A percentile compares a stretch with the other conserved stretches of the same genome.
phyloP scores from a whole-genome alignment of 1,140 invertebrate species.

The Latrodectus geometricus region DNA sequence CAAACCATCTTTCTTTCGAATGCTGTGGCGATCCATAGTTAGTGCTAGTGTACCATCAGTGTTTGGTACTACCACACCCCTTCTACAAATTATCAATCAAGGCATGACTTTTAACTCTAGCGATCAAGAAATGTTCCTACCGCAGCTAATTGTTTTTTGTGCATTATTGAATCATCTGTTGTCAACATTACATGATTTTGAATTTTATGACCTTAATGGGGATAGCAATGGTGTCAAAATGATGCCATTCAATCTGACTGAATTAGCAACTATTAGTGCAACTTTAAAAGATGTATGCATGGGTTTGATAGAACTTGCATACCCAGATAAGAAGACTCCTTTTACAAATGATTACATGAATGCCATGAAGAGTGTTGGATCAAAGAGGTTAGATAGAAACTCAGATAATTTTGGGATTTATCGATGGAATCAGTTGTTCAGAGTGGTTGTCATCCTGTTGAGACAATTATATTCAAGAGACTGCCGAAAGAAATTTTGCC shows the following conservation, averaged over 20 bases:
- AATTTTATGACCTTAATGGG: conserved; percentile 75
- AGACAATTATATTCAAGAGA: conserved; percentile 87
- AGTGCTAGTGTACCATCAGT: conserved; percentile 73
- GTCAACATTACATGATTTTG: conserved; percentile 87
- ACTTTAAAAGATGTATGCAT: conserved; percentile 80
- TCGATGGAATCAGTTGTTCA: conserved; percentile 66
- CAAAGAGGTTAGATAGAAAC: conserved; percentile 5
- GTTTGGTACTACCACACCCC: conserved; percentile 75
- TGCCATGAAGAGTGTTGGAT: conserved; percentile 64
- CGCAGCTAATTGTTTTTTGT: conserved; percentile 85
- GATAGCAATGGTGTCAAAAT: conserved; percentile 60
- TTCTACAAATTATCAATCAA: conserved; percentile 79
- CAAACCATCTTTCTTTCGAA: conserved; percentile 83
- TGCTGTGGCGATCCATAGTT: conserved; percentile 78
- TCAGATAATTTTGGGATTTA: conserved; percentile 33
- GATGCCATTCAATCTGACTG: conserved; percentile 72
- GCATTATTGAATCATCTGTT: conserved; percentile 85
- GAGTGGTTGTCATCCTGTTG: conserved; percentile 79
- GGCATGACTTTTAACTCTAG: conserved; percentile 76
- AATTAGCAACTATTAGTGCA: conserved; percentile 71
- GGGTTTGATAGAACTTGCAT: conserved; percentile 89
- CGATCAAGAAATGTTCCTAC: conserved; percentile 81
- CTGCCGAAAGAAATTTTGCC: conserved; percentile 81
- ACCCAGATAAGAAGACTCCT: conserved; percentile 80
- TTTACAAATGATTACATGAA: conserved; percentile 68